phyloP scores from a whole-genome alignment of 2,113 vertebrate species.

The Cebus imitator region DNA sequence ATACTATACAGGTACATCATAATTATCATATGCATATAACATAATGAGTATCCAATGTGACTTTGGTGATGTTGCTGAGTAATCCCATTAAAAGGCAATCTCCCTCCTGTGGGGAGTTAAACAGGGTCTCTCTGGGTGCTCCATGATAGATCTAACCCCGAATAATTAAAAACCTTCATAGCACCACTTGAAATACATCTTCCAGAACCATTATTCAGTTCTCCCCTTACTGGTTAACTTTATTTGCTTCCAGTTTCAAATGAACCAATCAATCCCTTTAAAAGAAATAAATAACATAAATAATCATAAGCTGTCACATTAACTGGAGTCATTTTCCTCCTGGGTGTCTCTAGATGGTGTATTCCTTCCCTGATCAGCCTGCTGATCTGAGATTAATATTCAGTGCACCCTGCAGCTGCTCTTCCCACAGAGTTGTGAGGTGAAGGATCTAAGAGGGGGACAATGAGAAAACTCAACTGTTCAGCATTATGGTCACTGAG shows the following conservation, averaged over 20 bases:
- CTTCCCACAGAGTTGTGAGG: not conserved
- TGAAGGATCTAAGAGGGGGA: not conserved
- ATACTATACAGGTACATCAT: not conserved
- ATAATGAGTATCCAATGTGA: not conserved
- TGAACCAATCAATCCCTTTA: constrained; percentile 45
- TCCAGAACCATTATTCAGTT: constrained; percentile 45
- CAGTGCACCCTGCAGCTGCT: not conserved
- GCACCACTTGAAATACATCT: constrained; percentile 37
- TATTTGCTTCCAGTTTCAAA: constrained; percentile 54
- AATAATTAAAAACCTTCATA: constrained; percentile 62
- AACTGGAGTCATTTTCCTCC: constrained; percentile 40
- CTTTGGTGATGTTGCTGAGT: constrained; percentile 34
- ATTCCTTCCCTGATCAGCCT: constrained; percentile 2
- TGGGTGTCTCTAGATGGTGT: not conserved
- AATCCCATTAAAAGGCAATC: constrained; percentile 54
- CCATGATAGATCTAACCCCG: not conserved
- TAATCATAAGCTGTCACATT: constrained; percentile 51
- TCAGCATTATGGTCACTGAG: not conserved
- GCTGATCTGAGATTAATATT: constrained; percentile 53
- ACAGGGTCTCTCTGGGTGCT: not conserved
- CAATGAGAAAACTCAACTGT: not conserved
- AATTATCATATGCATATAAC: not conserved
- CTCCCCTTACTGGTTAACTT: constrained; percentile 18
- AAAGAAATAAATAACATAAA: constrained; percentile 48
- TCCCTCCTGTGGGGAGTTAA: constrained; percentile 47